Evolutionary conservation across 1,140 invertebrate genomes (phyloP).

Genomic region (Drosophila kanapiae): DNA sequence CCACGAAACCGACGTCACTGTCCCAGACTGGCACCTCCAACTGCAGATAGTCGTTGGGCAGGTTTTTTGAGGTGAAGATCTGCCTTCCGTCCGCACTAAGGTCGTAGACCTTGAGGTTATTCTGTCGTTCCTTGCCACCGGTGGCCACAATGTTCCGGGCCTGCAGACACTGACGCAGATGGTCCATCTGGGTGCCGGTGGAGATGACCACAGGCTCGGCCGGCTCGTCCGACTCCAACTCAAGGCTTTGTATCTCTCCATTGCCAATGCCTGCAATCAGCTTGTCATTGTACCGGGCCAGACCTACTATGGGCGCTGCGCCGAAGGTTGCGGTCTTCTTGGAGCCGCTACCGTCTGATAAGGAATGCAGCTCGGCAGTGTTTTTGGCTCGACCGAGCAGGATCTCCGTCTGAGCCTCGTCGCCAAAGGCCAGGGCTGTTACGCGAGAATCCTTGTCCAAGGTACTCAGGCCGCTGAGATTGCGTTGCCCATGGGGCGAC

Average conservation of each 20-base stretch:
- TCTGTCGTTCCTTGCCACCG: slow-evolving; percentile 86
- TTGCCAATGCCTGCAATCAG: slow-evolving; percentile 76
- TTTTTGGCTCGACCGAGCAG: slow-evolving; percentile 86
- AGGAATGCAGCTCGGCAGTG: slow-evolving; percentile 61
- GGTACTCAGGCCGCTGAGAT: slow-evolving; percentile 85
- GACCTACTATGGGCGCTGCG: slow-evolving; percentile 70
- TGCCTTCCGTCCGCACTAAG: slow-evolving; percentile 83
- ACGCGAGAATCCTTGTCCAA: slow-evolving; percentile 87
- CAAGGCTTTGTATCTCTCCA: slow-evolving; percentile 67
- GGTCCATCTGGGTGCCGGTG: slow-evolving; percentile 74
- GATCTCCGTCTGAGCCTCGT: slow-evolving; percentile 89
- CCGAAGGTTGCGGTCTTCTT: slow-evolving; percentile 37
- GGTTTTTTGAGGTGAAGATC: slow-evolving; percentile 87
- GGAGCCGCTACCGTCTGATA: slow-evolving; percentile 23
- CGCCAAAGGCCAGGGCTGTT: slow-evolving; percentile 89
- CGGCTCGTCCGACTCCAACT: slow-evolving; percentile 25
- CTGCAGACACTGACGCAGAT: slow-evolving; percentile 85
- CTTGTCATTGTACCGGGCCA: slow-evolving; percentile 71
- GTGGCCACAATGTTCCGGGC: slow-evolving; percentile 77
- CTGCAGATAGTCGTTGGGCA: slow-evolving; percentile 91
- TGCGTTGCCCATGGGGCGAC: slow-evolving; percentile 75
- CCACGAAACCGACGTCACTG: slow-evolving; percentile 88
- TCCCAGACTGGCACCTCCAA: slow-evolving; percentile 93
- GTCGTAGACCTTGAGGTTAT: slow-evolving; percentile 87
- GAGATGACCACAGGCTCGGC: slow-evolving; percentile 37